phyloP scores from a whole-genome alignment of 2,888 invertebrate genomes.

The Nomada ferruginata region DNA sequence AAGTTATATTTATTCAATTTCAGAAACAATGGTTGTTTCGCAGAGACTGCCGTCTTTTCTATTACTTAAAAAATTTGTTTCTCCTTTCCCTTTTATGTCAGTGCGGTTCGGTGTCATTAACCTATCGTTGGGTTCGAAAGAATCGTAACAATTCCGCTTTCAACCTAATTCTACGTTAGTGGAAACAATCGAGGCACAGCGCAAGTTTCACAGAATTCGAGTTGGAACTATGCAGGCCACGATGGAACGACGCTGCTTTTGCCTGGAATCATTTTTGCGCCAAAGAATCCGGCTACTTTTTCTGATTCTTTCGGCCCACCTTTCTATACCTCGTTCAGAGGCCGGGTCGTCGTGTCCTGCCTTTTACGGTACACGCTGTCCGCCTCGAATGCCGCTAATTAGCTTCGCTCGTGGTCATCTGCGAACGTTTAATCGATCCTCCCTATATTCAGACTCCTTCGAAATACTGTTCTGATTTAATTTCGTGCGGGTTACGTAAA shows the following conservation, averaged over 20 bases:
- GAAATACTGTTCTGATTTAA: slow-evolving; percentile 25
- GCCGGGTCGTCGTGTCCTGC: slow-evolving; percentile 65
- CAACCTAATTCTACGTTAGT: background rate
- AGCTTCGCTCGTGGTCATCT: slow-evolving; percentile 67
- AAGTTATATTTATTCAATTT: no score
- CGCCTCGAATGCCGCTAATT: slow-evolving; percentile 69
- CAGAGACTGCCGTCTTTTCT: no score
- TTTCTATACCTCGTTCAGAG: slow-evolving; percentile 44
- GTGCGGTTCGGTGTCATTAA: no score
- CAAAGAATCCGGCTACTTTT: slow-evolving; percentile 64
- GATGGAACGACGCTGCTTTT: slow-evolving; percentile 43
- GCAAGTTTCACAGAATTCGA: slow-evolving; percentile 25
- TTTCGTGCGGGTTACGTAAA: slow-evolving; percentile 19
- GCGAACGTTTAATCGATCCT: slow-evolving; percentile 63
- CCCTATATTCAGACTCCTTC: slow-evolving; percentile 51
- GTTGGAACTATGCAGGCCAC: slow-evolving; percentile 8
- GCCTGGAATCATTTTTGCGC: slow-evolving; percentile 64
- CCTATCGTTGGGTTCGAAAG: background rate
- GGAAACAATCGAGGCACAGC: background rate
- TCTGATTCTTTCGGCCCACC: slow-evolving; percentile 53
- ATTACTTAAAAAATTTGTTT: no score
- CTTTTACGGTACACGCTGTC: slow-evolving; percentile 67
- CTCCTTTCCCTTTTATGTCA: no score
- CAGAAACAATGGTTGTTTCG: no score
- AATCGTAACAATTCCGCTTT: background rate